Percentiles rank a stretch among this genome's conserved stretches.
phyloP scores from a whole-genome alignment of 1,140 invertebrate genomes.

The Brachionus paranguensis region DNA sequence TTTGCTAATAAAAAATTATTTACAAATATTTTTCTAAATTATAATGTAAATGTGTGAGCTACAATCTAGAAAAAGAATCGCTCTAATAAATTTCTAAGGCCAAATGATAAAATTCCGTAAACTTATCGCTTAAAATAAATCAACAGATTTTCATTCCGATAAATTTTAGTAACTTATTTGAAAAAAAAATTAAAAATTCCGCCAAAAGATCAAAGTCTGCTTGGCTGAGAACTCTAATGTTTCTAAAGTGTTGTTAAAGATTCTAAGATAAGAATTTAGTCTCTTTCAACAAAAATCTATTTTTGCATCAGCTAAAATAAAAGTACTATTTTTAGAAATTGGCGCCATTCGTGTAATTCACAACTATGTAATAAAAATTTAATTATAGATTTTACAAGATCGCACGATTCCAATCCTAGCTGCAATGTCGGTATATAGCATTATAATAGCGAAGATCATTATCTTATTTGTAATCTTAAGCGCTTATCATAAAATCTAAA shows the following conservation, averaged over 20 bases:
- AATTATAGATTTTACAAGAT: constrained; percentile 12
- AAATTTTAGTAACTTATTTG: neutral
- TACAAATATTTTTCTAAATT: neutral
- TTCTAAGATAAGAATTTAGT: neutral
- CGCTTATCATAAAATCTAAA: neutral
- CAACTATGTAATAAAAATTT: constrained; percentile 18
- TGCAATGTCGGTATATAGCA: neutral
- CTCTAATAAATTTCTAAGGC: neutral
- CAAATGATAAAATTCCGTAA: neutral
- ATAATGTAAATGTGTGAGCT: neutral
- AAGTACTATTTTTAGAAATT: neutral
- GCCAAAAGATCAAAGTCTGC: neutral
- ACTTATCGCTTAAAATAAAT: neutral
- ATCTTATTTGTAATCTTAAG: neutral
- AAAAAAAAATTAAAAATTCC: neutral
- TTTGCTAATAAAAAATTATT: no score
- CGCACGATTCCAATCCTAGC: neutral
- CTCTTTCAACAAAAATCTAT: neutral
- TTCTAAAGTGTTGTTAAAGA: neutral
- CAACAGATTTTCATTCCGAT: neutral
- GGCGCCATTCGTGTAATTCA: neutral
- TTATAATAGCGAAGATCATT: neutral
- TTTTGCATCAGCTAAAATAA: neutral
- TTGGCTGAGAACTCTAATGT: neutral
- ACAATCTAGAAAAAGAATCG: neutral